Base-by-base conservation (phyloP, 2,113 vertebrate species). In the Xerus inauris region DNA sequence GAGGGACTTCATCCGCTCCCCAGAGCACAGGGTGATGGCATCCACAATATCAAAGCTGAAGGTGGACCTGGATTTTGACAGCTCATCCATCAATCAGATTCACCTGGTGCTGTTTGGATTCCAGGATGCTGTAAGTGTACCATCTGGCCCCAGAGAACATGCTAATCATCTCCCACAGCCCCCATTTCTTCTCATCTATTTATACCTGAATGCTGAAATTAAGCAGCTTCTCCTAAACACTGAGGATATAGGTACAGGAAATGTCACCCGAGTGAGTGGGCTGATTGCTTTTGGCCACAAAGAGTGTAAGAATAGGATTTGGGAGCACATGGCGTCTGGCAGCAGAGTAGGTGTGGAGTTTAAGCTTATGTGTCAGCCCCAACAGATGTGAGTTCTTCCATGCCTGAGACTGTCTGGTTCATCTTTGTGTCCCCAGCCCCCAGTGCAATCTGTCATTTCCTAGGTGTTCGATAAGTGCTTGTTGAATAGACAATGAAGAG, bases 71-170 rank as follows among this genome's bases (percentile, higher is more conserved):
- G 99, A 99, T 96, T 99, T 99, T 22, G 99, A 99, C 98, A 99
- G 99, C 97, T 99, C 98, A 38, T 99, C 99, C 96, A 99, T 99
- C 98, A 99, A 98, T 97, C 99, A 99, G 98, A 99, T 99, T 96
- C 99, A 99, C 87, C 98, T 99, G 97, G 99, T 99, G 42, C 98
- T 99, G 73, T 99, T 99, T 87, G 99, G 99, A 85, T 99, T 99
- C 98, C 99, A 99, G 98, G 99, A 99, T 98, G 99, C 99, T 0
- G 99, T 99, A 97, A 99, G 99, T 98, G 73, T 30, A 69, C 30
- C 76, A 1, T 71, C 1, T 17, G 69, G 32, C 73, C 69, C 67
- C 62, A 42, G 12, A 92, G 69, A 94, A 62, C 67, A 51, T 75
- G 38, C 67, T 67, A 80, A 4, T 92, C 45, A 75, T 87, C 32